Evolutionary conservation across 2,797 vertebrate genomes (phyloP), one percentile per base, ranked within the genome.

Genomic region (Eulemur rubriventer): DNA sequence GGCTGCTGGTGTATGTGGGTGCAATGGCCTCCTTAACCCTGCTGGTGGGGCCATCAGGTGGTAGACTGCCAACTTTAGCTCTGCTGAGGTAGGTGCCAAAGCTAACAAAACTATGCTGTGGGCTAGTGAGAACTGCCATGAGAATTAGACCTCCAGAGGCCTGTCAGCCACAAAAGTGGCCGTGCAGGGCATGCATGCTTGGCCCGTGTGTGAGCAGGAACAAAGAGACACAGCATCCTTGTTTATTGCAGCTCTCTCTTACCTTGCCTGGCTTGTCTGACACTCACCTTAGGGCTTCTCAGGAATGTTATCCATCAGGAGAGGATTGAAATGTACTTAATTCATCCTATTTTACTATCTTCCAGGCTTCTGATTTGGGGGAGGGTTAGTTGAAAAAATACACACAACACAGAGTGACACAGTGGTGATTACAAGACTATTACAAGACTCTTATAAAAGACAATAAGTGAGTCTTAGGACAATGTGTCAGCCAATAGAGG

Each of bases 381-480:
- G 10, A 57, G 89, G 11, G 0, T 52, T 89, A 82, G 69, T 75
- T 82, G 73, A 79, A 30, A 96, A 92, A 92, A 92, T 50, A 12
- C 41, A 81, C 50, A 73, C 90, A 86, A 80, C 61, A 79, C 50
- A 78, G 59, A 69, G 30, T 38, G 24, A 41, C 86, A 10, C 4
- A 28, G 28, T 86, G 86, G 61, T 35, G 72, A 5, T 95, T 61
- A 41, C 28, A 72, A 84, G 46, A 63, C 63, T 33, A 72, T 55
- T 43, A 43, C 5, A 30, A 94, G 35, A 73, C 48, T 85, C 61
- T 46, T 67, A 38, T 85, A 33, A 59, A 86, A 89, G 72, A 59
- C 26, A 5, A 67, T 11, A 59, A 72, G 52, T 83, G 55, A 26
- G 18, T 84, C 84, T 95, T 70, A 46, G n/a, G 33, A 67, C 33